Evolutionary conservation across 2,113 vertebrate genomes (phyloP).

Genomic region (Phaetusa simplex): DNA sequence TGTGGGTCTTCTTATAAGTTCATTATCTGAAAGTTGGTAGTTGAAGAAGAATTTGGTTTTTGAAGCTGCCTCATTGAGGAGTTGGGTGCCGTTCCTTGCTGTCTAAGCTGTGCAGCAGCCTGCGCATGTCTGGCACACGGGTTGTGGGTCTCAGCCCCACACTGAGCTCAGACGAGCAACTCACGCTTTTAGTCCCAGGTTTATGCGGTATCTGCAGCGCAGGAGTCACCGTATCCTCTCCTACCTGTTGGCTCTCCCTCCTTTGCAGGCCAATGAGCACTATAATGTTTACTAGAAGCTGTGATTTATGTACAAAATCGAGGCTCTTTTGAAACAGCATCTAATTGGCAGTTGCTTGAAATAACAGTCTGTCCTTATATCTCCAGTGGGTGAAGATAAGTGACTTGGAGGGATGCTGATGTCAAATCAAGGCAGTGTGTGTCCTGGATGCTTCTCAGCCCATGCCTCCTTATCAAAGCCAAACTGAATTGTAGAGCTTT

Average conservation of each 20-base stretch:
- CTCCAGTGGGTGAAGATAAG: background rate
- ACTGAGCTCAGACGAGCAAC: background rate
- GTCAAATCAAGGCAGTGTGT: slow-evolving; percentile 32
- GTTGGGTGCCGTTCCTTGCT: background rate
- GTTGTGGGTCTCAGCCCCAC: background rate
- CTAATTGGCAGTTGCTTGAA: background rate
- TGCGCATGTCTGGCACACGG: background rate
- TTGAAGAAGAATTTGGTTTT: background rate
- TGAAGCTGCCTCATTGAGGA: background rate
- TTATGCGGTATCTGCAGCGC: background rate
- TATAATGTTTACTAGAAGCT: background rate
- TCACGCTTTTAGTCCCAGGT: background rate
- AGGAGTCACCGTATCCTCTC: background rate
- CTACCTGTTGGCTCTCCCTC: background rate
- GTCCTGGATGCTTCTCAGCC: slow-evolving; percentile 47
- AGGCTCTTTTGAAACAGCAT: background rate
- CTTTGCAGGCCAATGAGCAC: background rate
- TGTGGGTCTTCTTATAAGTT: background rate
- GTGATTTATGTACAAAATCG: background rate
- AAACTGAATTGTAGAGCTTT: slow-evolving; percentile 31
- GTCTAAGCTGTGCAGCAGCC: background rate
- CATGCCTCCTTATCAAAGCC: slow-evolving; percentile 46
- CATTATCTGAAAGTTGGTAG: background rate
- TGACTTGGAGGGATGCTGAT: slow-evolving; percentile 48
- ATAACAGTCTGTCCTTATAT: background rate